Percentiles rank a stretch among this genome's conserved stretches.
Evolutionary conservation across 1,140 invertebrate genomes (phyloP).

Genomic region (Radopholus similis): DNA sequence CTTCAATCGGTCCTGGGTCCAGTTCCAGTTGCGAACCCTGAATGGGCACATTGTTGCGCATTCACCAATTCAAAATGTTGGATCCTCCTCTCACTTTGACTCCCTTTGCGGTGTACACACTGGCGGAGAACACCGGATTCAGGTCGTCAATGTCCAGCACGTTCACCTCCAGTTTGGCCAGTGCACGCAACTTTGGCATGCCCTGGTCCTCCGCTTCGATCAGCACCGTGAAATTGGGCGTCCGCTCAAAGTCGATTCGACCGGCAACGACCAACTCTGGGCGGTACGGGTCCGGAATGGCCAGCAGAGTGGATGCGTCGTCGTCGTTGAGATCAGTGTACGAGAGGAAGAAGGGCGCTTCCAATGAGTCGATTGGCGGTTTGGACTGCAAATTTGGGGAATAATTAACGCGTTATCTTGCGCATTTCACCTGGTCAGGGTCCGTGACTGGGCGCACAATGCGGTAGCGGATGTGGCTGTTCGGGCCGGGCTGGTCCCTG

Average conservation of each 20-base stretch:
- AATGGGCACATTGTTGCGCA: conserved; percentile 2
- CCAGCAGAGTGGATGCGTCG: conserved; percentile 25
- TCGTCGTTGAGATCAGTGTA: background rate
- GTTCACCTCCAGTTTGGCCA: conserved; percentile 36
- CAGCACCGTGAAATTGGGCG: conserved; percentile 34
- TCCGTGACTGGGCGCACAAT: conserved; percentile 27
- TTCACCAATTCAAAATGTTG: background rate
- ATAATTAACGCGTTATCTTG: no score
- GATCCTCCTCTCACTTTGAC: conserved; percentile 17
- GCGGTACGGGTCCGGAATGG: conserved; percentile 41
- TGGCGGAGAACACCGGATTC: conserved; percentile 39
- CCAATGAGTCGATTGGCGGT: background rate
- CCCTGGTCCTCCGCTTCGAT: conserved; percentile 49
- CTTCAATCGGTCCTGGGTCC: conserved; percentile 33
- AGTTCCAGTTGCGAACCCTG: conserved; percentile 34
- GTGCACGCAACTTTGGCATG: conserved; percentile 24
- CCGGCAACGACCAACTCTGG: conserved; percentile 34
- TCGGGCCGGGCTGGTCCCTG: conserved; percentile 84
- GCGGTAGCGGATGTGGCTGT: conserved; percentile 81
- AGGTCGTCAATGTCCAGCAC: conserved; percentile 45
- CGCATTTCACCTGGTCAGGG: no score
- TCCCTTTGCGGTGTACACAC: conserved; percentile 28
- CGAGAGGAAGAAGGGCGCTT: background rate
- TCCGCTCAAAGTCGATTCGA: conserved; percentile 45
- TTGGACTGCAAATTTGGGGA: background rate